Conservation (phyloP, 2,888 invertebrate genomes). For the Catonia carolina region DNA sequence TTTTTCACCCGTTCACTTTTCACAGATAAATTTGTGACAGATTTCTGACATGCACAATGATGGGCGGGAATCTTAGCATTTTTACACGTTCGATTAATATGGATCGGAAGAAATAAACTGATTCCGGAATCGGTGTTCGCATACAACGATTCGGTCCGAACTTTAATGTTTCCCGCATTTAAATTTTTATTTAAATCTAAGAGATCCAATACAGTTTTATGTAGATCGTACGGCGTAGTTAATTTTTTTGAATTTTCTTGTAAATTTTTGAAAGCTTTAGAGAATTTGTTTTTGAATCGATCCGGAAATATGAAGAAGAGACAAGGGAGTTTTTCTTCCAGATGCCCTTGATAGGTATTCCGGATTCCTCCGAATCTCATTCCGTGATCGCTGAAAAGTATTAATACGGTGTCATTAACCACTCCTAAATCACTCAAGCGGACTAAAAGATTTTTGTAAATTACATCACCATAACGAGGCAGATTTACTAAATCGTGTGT, state of each 20-base stretch:
- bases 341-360: constrained; percentile 72
- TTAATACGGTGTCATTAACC: constrained; percentile 60
- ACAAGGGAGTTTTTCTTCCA: constrained; percentile 84
- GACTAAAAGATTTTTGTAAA: constrained; percentile 53
- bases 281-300: constrained; percentile 59
- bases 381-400: constrained; percentile 83
- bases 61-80: constrained; percentile 71
- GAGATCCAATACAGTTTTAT: constrained; percentile 69
- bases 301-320: constrained; percentile 61
- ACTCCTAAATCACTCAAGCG: constrained; percentile 48
- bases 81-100: constrained; percentile 64
- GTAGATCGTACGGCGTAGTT: constrained; percentile 79
- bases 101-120: constrained; percentile 70
- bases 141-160: constrained; percentile 39
- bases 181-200: constrained; percentile 48
- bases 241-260: constrained; percentile 58
- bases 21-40: constrained; percentile 49
- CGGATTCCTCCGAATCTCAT: constrained; percentile 80
- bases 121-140: constrained; percentile 47
- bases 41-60: constrained; percentile 82
- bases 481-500: constrained; percentile 80
- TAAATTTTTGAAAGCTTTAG: constrained; percentile 57
- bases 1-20: constrained; percentile 50
- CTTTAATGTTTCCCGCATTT: constrained; percentile 33
- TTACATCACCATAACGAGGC: constrained; percentile 64